Evolutionary conservation across 2,797 vertebrate genomes (phyloP).

Genomic region (Limosa lapponica): DNA sequence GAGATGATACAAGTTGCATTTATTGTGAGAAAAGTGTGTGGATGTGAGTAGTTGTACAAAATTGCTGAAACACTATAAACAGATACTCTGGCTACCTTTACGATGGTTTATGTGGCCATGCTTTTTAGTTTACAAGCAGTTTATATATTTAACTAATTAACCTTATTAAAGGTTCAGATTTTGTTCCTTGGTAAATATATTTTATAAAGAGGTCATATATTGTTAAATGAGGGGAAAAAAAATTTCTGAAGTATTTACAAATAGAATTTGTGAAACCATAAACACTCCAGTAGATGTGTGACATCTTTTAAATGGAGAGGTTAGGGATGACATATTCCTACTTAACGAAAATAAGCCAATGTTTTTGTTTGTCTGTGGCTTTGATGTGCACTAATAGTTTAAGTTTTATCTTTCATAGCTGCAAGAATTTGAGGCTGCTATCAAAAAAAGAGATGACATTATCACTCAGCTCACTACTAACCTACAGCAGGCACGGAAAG

Average conservation of each 20-base stretch:
- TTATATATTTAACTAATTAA: background rate
- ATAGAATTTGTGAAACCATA: background rate
- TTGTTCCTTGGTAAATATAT: background rate
- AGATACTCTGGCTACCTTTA: background rate
- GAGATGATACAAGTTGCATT: background rate
- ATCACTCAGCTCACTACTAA: constrained; percentile 96
- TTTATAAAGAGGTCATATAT: background rate
- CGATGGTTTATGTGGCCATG: background rate
- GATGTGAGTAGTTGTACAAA: background rate
- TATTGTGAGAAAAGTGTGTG: background rate
- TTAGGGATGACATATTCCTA: background rate
- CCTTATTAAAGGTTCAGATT: background rate
- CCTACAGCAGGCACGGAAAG: constrained; percentile 93
- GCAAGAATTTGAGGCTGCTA: constrained; percentile 95
- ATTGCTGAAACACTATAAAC: background rate
- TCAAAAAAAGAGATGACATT: constrained; percentile 95
- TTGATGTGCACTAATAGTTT: background rate
- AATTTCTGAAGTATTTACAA: background rate
- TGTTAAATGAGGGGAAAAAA: background rate
- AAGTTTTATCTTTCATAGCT: constrained; percentile 76
- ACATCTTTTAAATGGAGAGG: background rate
- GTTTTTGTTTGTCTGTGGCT: background rate
- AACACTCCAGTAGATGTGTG: background rate
- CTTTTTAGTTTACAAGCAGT: background rate
- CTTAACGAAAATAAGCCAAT: background rate